These are phyloP conservation scores for Byasa hedistus DNA, from an alignment of 2,888 invertebrate species.

Conservation along the genomic window DNA sequence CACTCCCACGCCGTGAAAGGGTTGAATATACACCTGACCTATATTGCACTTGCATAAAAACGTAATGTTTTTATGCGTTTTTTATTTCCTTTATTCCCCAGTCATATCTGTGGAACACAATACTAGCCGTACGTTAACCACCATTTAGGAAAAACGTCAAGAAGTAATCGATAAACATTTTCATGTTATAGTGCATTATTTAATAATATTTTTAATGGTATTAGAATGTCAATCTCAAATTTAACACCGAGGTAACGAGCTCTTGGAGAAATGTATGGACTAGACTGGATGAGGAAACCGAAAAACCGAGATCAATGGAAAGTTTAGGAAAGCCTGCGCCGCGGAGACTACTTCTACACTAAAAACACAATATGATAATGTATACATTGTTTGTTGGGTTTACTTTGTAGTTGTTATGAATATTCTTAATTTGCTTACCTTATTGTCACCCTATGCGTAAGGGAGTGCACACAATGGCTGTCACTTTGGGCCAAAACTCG, in stretches of 20 bases:
- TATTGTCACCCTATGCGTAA: conserved; percentile 57
- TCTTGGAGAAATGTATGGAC: no score
- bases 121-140: conserved; percentile 52
- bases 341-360: no score
- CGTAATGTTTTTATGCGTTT: conserved; percentile 62
- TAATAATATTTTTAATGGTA: background rate
- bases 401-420: no score
- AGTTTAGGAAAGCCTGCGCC: no score
- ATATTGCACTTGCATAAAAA: conserved; percentile 64
- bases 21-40: conserved; percentile 79
- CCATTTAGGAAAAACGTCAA: conserved; percentile 23
- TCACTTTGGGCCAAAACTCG: conserved; percentile 42
- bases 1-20: conserved; percentile 77
- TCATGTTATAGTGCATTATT: background rate
- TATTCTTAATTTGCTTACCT: background rate
- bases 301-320: no score
- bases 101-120: conserved; percentile 49
- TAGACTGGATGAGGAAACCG: no score
- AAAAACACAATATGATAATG: no score
- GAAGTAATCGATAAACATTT: background rate
- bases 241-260: no score
- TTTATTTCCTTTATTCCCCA: conserved; percentile 68
- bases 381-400: no score
- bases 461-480: conserved; percentile 55
- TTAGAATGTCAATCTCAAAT: background rate